A percentile compares a stretch with the other conserved stretches of the same genome.
Conservation (phyloP, 2,888 invertebrate species). For the Chorisops tibialis region DNA sequence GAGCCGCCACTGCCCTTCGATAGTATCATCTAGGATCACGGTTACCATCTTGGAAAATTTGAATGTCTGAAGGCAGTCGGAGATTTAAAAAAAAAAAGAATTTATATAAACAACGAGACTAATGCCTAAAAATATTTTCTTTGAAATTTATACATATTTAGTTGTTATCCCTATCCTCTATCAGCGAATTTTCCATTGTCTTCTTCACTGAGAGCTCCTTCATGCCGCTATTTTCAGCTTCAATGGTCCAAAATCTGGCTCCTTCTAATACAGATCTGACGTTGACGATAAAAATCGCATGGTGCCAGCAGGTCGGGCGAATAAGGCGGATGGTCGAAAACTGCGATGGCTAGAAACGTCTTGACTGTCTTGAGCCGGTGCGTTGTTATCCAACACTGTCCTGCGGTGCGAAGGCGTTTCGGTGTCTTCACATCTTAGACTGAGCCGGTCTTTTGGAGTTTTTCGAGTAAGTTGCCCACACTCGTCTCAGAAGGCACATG, state of each 20-base stretch:
- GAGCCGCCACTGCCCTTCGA: too few relatives aligned
- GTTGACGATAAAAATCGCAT: conserved; percentile 3
- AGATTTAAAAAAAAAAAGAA: too few relatives aligned
- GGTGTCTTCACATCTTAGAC: too few relatives aligned
- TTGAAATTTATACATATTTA: conserved; percentile 2
- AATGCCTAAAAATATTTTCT: background rate
- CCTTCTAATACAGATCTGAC: conserved; percentile 1
- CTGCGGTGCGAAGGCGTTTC: too few relatives aligned
- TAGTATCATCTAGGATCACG: too few relatives aligned
- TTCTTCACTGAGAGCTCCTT: conserved; percentile 5
- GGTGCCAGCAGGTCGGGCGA: background rate
- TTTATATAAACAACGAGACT: conserved; percentile 1
- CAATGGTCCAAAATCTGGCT: conserved; percentile 10
- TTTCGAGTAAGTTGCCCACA: too few relatives aligned
- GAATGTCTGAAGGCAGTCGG: too few relatives aligned
- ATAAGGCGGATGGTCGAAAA: conserved; percentile 6
- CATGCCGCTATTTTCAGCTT: conserved; percentile 12
- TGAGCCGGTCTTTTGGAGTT: too few relatives aligned
- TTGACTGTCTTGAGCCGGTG: conserved; percentile 14
- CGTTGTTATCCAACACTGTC: too few relatives aligned
- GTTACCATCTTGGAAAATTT: too few relatives aligned
- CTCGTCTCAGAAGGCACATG: too few relatives aligned
- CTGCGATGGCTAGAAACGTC: background rate
- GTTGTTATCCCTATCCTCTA: conserved; percentile 1
- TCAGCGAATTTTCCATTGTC: background rate